Evolutionary conservation across 2,113 vertebrate species (phyloP), one percentile per base, ranked within the genome.

Genomic region (human (Homo sapiens)): DNA sequence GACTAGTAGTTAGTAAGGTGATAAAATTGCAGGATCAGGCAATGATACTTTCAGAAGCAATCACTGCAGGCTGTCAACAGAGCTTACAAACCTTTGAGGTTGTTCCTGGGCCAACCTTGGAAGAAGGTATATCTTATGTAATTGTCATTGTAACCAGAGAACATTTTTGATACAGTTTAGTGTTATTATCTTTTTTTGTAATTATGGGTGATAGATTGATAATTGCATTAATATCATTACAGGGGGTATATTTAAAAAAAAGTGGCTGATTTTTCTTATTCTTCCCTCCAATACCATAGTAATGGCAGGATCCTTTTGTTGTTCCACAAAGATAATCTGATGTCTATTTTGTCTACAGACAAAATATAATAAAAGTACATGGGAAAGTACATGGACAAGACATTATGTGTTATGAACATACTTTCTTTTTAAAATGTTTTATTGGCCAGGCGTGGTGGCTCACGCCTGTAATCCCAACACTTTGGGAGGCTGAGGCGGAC

Each of bases 331-430:
- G 55, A 94, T 76, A 94, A 96, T 86, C 45, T 89, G 38, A 32
- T 45, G 32, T 82, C 38, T 72, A 20, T 40, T 72, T 81, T 86
- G 6, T 22, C 25, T n/a, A 30, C 88, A 93, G 85, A n/a, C 66
- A 95, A 66, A 85, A 35, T 81, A 43, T 80, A 94, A 52, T 84
- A 93, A 91, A 96, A 95, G 14, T 93, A 76, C 50, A 50, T 87
- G 10, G 86, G 20, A 92, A 94, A 64, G 61, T 30, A 84, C 30
- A 13, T 84, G 72, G 75, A 87, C 5, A 93, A 86, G 48, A 43
- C 9, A 73, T 50, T 20, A 75, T 14, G 12, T 52, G 90, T 91
- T 84, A 89, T 88, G 43, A 83, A 72, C 30, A 55, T 90, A 35
- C 11, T 75, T 43, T 75, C 72, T 40, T 64, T 30, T 64, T 30